Evolutionary conservation across 2,113 vertebrate genomes (phyloP).

Genomic region (Accipiter cooperii): DNA sequence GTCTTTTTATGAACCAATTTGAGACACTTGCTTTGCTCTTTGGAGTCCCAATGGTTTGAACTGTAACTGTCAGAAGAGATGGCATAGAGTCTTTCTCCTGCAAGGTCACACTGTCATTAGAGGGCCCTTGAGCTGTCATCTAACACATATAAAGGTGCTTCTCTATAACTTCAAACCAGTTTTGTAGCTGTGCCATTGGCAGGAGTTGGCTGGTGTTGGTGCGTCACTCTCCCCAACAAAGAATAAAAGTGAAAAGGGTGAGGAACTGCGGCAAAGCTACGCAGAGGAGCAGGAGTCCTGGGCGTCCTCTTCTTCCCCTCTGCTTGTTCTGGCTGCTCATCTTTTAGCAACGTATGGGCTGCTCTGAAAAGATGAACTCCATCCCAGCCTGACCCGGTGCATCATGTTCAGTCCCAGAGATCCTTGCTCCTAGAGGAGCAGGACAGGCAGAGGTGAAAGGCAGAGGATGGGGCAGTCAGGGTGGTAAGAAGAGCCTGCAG

Average conservation of each 20-base stretch:
- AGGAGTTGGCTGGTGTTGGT: not conserved
- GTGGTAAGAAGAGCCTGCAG: not conserved
- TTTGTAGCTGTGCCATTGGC: not conserved
- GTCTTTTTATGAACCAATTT: not conserved
- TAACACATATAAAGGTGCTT: not conserved
- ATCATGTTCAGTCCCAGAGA: not conserved
- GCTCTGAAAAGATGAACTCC: not conserved
- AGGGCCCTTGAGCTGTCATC: not conserved
- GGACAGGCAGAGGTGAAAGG: not conserved
- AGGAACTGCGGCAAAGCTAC: not conserved
- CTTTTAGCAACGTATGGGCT: not conserved
- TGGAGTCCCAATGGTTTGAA: not conserved
- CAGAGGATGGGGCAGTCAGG: not conserved
- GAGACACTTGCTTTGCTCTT: not conserved
- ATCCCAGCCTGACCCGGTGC: not conserved
- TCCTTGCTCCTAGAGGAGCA: not conserved
- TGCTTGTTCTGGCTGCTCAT: not conserved
- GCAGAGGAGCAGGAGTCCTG: not conserved
- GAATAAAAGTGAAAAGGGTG: not conserved
- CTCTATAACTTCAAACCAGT: not conserved
- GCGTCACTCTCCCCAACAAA: not conserved
- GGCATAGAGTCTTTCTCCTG: not conserved
- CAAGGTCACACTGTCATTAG: not conserved
- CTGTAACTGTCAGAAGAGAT: not conserved
- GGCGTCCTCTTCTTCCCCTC: not conserved